Base-by-base conservation (phyloP, 2,113 vertebrate species). In the Pseudolaguvia tuberculata region DNA sequence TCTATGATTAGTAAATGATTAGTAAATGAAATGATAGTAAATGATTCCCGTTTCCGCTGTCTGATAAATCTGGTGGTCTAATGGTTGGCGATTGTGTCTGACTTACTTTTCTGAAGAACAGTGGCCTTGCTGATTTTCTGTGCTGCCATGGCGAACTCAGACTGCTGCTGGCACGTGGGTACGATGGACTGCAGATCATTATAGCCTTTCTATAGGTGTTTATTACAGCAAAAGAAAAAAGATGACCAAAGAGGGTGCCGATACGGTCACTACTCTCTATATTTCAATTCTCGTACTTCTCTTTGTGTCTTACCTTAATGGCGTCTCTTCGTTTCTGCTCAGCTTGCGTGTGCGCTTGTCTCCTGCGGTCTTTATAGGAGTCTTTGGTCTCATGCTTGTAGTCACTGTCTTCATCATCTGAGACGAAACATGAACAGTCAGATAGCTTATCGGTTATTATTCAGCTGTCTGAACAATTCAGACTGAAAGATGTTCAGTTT, bases 41-140 rank as follows among this genome's bases (percentile, higher is more conserved):
- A n/a, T n/a, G n/a, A n/a, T n/a, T n/a, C n/a, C 31, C 31, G 23
- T 55, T 55, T 23, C 4, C 39, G 39, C 9, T 7, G 39, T 55
- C 53, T 57, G 23, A 20, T 35, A 3, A 11, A 20, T 3, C 57
- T 9, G 8, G 29, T 8, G 4, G 12, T 35, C 57, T 10, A 35
- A 4, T 35, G 0, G 13, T 29, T 10, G 29, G 12, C 1, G 39
- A 13, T 5, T n/a, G 25, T 35, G 27, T 18, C 15, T 25, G 8
- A 21, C 93, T 88, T 91, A 98, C 97, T 98, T 84, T 98, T 98
- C 88, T 99, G 97, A 12, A 99, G 90, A 2, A 99, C 88, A 0
- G 96, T 94, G 45, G 95, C 96, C 83, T 95, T 99, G 93, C 96
- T 99, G 84, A 97, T 94, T 83, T 99, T 99, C 84, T 96, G 96